phyloP scores from a whole-genome alignment of 2,888 invertebrate species.

The Toxonevra muliebris region DNA sequence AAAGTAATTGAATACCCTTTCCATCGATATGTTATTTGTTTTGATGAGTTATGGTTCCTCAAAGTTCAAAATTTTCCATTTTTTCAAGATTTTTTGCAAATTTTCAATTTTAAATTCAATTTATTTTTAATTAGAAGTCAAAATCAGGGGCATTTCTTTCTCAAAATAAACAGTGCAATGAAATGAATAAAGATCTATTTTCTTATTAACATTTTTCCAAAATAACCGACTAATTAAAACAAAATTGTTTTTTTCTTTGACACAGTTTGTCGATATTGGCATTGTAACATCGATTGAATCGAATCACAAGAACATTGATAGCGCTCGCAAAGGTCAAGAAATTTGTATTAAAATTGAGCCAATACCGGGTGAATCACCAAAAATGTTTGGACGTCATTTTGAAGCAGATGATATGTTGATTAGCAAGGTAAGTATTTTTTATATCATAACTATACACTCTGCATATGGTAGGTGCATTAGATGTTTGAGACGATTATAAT shows the following conservation, averaged over 20 bases:
- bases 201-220: background rate
- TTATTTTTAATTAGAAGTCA: no score
- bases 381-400: slow-evolving; percentile 98
- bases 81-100: no score
- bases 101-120: no score
- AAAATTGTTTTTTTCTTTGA: slow-evolving; percentile 45
- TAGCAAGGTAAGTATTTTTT: slow-evolving; percentile 82
- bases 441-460: no score
- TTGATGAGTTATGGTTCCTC: no score
- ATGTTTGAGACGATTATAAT: no score
- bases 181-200: background rate
- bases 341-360: slow-evolving; percentile 98
- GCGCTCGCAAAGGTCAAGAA: slow-evolving; percentile 94
- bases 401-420: slow-evolving; percentile 94
- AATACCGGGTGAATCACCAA: slow-evolving; percentile 97
- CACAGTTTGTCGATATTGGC: slow-evolving; percentile 93
- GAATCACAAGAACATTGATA: slow-evolving; percentile 94
- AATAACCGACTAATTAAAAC: background rate
- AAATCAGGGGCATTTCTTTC: no score
- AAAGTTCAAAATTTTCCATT: no score
- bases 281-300: slow-evolving; percentile 93
- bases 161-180: background rate
- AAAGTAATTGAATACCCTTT: no score
- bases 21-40: no score
- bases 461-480: no score